Base-by-base conservation (phyloP, 2,888 invertebrate genomes). In the Acronicta alni region DNA sequence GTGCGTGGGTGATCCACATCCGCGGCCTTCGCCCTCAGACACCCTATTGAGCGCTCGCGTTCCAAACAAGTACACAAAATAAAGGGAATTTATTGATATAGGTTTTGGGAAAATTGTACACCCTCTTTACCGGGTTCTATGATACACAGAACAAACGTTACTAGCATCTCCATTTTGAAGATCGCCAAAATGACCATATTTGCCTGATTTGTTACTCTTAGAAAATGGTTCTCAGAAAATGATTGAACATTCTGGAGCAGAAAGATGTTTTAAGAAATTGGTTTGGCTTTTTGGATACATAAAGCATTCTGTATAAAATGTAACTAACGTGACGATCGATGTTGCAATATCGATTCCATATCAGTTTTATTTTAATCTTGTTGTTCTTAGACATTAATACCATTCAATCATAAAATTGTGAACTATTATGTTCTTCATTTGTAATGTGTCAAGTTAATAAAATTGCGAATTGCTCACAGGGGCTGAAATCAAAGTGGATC, bases 11-110 rank as follows among this genome's bases (percentile, higher is more conserved):
- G 17, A 47, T 37, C 44, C 30, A 32, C 38, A 39, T 43, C 15
- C 26, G 26, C 67, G 57, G 47, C 45, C 64, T 52, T 46, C 38
- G 47, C 41, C 20, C 57, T 41, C 38, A 57, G 47, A 45, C 17
- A 43, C 46, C 38, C 58, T 48, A 55, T 58, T 41, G 56, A 62
- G 41, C 54, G 42, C 18, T 48, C 57, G 52, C 18, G 35, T 14
- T 49, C 30, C 26, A 15, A 43, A 56, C 51, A 61, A 56, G 56
- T 18, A 59, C 57, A 52, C 60, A 56, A 60, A 68, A 72, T 58
- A 55, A 58, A 44, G 42, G 20, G 39, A 72, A 67, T 62, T 65
- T 72, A 68, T 72, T 51, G 56, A 49, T 75, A 60, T 57, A 35
- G 32, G 45, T 55, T 63, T 58, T 26, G 20, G 9, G 41, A 44